Evolutionary conservation across 1,140 invertebrate species (phyloP), one percentile per base, ranked within the genome.

Genomic region (Drosophila parvula): DNA sequence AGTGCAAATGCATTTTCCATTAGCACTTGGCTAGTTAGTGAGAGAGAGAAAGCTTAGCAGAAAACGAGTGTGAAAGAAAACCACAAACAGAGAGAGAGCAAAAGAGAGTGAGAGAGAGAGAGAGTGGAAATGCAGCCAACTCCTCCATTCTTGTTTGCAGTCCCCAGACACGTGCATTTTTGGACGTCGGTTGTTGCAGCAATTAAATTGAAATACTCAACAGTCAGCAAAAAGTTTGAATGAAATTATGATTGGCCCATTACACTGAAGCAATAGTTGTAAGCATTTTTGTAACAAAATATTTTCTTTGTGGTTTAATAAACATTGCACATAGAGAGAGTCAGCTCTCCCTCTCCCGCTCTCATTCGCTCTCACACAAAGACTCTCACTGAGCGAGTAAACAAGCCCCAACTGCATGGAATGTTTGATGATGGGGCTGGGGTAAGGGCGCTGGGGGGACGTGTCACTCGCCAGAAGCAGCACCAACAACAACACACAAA

Each of bases 391-490:
- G 55, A 59, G 57, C 58, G 44, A 85, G 68, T 81, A 84, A 85
- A 85, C 81, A 85, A 84, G 81, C 71, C 55, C 75, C 73, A 84
- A 77, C 57, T 81, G 81, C 81, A 81, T 53, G 60, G 44, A 74
- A 68, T 74, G 69, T 50, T 47, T 59, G 48, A 34, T 34, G 28
- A 47, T 28, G 63, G 78, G 53, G 48, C 50, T 62, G 74, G 56
- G 78, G 45, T n/a, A 45, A 59, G 76, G 55, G 51, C 18, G 18
- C 32, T 38, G 22, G 76, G 74, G 62, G 71, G 70, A 64, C 64
- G 60, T 68, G 64, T 75, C 79, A 78, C 69, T 67, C 41, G 45
- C 64, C 41, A 67, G 8, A 56, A 32, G 36, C 55, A 75, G 34
- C 60, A 79, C 9, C 38, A 74, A 73, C 51, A 70, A 71, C 34